These are phyloP conservation scores for Trematocara caparti DNA, from an alignment of 2,797 vertebrate species.

Conservation along the genomic window DNA sequence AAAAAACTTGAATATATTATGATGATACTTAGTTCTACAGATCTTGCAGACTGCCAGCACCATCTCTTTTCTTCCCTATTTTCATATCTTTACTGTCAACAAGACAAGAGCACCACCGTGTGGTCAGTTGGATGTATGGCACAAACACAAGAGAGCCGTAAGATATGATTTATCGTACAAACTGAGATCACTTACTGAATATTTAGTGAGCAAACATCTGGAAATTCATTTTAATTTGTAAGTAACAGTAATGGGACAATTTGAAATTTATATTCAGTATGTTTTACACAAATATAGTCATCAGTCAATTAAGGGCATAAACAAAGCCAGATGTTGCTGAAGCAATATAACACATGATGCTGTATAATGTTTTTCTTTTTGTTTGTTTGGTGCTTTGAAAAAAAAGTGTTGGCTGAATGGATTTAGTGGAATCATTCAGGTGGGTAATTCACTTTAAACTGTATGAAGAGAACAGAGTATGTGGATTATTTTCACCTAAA, in stretches of 20 bases:
- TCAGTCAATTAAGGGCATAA: constrained; percentile 2
- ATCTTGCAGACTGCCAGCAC: neutral
- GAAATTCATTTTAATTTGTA: neutral
- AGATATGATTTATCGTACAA: neutral
- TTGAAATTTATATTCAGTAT: neutral
- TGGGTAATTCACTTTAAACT: neutral
- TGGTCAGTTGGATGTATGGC: constrained; percentile 26
- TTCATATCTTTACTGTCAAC: neutral
- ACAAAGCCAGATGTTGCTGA: constrained; percentile 17
- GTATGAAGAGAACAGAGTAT: neutral
- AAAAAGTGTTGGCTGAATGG: constrained; percentile 25
- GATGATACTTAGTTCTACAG: neutral
- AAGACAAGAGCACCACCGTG: constrained; percentile 52
- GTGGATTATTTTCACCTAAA: constrained; percentile 6
- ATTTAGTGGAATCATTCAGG: constrained; percentile 27
- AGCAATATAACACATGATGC: neutral
- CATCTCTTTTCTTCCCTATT: neutral
- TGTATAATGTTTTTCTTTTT: neutral
- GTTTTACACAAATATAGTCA: constrained; percentile 2
- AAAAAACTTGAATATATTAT: no score
- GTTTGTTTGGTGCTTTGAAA: neutral
- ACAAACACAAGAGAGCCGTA: neutral
- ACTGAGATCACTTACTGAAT: neutral
- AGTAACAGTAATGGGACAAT: neutral
- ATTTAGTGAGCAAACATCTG: neutral